Evolutionary conservation across 2,797 vertebrate species (phyloP).

Genomic region (Gymnodraco acuticeps): DNA sequence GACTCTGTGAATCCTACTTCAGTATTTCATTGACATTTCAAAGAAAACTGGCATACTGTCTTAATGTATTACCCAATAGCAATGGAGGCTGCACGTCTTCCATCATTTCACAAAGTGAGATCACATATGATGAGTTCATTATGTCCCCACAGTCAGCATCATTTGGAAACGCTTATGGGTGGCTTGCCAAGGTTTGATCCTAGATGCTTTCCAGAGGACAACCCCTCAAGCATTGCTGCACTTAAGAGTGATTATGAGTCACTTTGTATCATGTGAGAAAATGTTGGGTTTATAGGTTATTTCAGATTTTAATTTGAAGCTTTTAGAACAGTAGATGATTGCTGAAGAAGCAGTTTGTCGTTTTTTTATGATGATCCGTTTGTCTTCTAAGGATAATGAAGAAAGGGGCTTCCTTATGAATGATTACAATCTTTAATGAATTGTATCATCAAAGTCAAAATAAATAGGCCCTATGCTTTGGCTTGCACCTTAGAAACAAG

Average conservation of each 20-base stretch:
- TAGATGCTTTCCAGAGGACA: slow-evolving; percentile 56
- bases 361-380: neutral
- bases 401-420: slow-evolving; percentile 17
- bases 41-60: slow-evolving; percentile 1
- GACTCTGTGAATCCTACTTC: neutral
- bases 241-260: slow-evolving; percentile 21
- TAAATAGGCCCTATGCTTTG: neutral
- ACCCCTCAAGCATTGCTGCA: slow-evolving; percentile 29
- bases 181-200: slow-evolving; percentile 54
- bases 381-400: slow-evolving; percentile 27
- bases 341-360: slow-evolving; percentile 9
- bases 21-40: slow-evolving; percentile 9
- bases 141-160: slow-evolving; percentile 64
- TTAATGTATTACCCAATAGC: neutral
- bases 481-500: slow-evolving; percentile 27
- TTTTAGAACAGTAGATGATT: neutral
- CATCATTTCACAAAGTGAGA: slow-evolving; percentile 40
- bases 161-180: slow-evolving; percentile 40
- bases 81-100: slow-evolving; percentile 19
- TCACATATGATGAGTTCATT: slow-evolving; percentile 43
- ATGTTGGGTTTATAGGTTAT: slow-evolving; percentile 9
- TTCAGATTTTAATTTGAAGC: slow-evolving; percentile 4
- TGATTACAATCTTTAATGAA: slow-evolving; percentile 35
- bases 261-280: neutral
- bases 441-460: slow-evolving; percentile 27